These are phyloP conservation scores for Theretra japonica DNA, from an alignment of 2,888 invertebrate species.

Conservation along the genomic window DNA sequence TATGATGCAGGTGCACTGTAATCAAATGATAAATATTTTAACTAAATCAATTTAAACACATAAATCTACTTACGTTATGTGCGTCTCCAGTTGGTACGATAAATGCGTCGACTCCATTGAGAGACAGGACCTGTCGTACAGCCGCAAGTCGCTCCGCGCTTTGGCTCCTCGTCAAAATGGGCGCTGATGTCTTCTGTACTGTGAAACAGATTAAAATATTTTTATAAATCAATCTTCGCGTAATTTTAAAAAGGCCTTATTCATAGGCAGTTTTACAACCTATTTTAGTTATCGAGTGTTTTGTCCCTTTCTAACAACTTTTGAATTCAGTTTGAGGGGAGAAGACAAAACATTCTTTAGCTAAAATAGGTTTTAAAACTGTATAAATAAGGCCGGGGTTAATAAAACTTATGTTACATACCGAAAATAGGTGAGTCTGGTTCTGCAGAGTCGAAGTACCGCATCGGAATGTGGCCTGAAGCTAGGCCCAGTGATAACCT, in stretches of 20 bases:
- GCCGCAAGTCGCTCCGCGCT: slow-evolving; percentile 56
- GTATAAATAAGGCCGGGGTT: too few species aligned
- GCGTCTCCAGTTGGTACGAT: slow-evolving; percentile 94
- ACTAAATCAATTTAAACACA: too few species aligned
- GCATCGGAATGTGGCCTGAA: slow-evolving; percentile 46
- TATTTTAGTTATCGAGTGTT: too few species aligned
- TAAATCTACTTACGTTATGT: slow-evolving; percentile 89
- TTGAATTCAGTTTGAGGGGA: too few species aligned
- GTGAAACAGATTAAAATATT: background rate
- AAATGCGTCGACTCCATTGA: slow-evolving; percentile 87
- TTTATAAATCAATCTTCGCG: background rate
- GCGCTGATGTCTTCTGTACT: slow-evolving; percentile 43
- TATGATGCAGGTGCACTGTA: too few species aligned
- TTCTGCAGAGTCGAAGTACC: slow-evolving; percentile 55
- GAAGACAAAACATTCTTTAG: too few species aligned
- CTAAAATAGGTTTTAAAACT: too few species aligned
- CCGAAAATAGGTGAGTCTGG: slow-evolving; percentile 51
- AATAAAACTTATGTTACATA: slow-evolving; percentile 38
- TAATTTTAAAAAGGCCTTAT: too few species aligned
- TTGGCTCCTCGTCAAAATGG: slow-evolving; percentile 43
- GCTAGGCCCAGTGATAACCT: slow-evolving; percentile 39
- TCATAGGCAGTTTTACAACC: too few species aligned
- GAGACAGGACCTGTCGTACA: slow-evolving; percentile 52
- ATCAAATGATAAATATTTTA: too few species aligned
- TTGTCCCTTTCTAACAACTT: too few species aligned